phyloP scores from a whole-genome alignment of 2,888 invertebrate genomes.

The Hypsopygia costalis region DNA sequence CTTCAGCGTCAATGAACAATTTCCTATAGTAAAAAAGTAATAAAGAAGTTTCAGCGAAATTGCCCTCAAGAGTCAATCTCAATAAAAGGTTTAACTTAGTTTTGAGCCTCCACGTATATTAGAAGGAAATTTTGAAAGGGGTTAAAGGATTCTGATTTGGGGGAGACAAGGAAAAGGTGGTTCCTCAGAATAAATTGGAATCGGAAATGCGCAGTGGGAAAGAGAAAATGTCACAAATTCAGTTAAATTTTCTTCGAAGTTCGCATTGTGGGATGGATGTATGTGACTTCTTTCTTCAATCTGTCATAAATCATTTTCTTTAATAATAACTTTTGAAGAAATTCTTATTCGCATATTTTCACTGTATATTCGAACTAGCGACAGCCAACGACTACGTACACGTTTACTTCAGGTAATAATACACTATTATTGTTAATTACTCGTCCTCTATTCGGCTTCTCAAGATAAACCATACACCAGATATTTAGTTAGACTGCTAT shows the following conservation, averaged over 20 bases:
- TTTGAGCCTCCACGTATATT: slow-evolving; percentile 47
- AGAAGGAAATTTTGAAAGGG: slow-evolving; percentile 66
- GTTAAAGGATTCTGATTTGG: slow-evolving; percentile 62
- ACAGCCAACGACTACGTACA: too few species aligned
- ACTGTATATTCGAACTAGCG: too few species aligned
- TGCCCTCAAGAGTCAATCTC: slow-evolving; percentile 56
- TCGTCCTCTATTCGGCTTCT: too few species aligned
- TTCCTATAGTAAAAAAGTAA: slow-evolving; percentile 47
- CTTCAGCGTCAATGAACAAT: slow-evolving; percentile 39
- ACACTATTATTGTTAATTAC: too few species aligned
- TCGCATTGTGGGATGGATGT: slow-evolving; percentile 1
- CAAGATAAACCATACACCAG: too few species aligned
- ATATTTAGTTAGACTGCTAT: too few species aligned
- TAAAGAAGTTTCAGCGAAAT: slow-evolving; percentile 47
- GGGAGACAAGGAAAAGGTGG: slow-evolving; percentile 71
- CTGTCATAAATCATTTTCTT: slow-evolving; percentile 6
- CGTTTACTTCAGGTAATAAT: too few species aligned
- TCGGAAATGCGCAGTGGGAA: slow-evolving; percentile 32
- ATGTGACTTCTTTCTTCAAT: not conserved
- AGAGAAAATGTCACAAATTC: slow-evolving; percentile 9
- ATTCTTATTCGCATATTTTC: slow-evolving; percentile 1
- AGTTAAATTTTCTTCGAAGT: slow-evolving; percentile 13
- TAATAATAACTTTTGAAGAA: slow-evolving; percentile 3
- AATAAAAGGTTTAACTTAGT: slow-evolving; percentile 51
- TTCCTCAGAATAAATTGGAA: slow-evolving; percentile 59